Base-by-base conservation (phyloP, 2,113 vertebrate species). In the Amphiprion ocellaris region DNA sequence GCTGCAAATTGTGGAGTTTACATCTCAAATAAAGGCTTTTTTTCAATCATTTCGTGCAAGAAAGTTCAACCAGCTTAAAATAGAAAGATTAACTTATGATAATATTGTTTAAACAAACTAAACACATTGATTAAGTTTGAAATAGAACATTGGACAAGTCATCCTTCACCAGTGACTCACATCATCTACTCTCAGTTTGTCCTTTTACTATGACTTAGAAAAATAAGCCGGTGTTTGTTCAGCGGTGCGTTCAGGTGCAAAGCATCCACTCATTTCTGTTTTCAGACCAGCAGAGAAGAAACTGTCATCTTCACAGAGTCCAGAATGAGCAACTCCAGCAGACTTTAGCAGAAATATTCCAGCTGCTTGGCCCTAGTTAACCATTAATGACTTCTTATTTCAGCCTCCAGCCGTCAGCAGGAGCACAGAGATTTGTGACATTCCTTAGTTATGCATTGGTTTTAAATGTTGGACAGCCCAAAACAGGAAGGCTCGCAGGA, bases 321-420 rank as follows among this genome's bases (percentile, higher is more conserved):
- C 59, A 17, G 64, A 54, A 33, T 24, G 33, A 63, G 30, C 33
- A 9, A 24, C 44, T 28, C 17, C 17, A 16, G 16, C 52, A 33
- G 39, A 78, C 44, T 28, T 14, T 14, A 16, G 16, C 52, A 33
- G 39, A 78, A 82, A 33, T 69, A 30, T 5, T 39, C 10, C 49
- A 56, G 60, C 70, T 46, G 69, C 16, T 30, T 2, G 19, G 46
- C 71, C 10, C 54, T 19, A 0, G 64, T 82, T 69, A 81, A 74
- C 44, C 83, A 68, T 68, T 77, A 68, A 82, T 81, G 52, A 62
- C 41, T 0, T 81, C n/a, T 86, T 75, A 54, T 87, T 81, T 83
- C 81, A 86, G 78, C 50, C 53, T 39, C 23, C 19, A 0, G 50
- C 41, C 41, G 4, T 5, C 74, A 11, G 62, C 54, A 80, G n/a